A percentile compares a stretch with the other conserved stretches of the same genome.
Conservation (phyloP, 2,797 vertebrate species). For the Rhodeus uyekii region DNA sequence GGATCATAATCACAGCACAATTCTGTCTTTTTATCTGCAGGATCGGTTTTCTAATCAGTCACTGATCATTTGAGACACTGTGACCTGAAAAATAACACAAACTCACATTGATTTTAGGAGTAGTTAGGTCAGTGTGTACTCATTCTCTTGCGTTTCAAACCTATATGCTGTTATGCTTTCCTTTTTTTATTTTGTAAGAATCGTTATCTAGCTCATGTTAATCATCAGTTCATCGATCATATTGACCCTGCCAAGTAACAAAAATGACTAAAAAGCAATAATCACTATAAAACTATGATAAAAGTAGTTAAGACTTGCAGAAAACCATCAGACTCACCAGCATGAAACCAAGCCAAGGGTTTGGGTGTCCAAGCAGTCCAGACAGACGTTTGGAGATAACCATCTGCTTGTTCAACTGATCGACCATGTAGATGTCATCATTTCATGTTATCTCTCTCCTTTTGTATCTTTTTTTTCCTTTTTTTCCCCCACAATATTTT, state of each 20-base stretch:
- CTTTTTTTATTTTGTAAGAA: background rate
- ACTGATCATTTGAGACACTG: background rate
- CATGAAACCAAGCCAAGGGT: background rate
- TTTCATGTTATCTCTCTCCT: constrained; percentile 30
- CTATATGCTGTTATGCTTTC: background rate
- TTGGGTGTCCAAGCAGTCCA: background rate
- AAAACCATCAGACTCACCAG: background rate
- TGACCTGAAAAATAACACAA: background rate
- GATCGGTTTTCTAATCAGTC: constrained; percentile 55
- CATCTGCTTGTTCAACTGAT: background rate
- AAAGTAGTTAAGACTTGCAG: background rate
- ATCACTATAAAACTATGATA: background rate
- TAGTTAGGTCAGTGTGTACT: background rate
- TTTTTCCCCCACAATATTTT: constrained; percentile 33
- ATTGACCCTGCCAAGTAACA: background rate
- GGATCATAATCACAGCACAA: constrained; percentile 28
- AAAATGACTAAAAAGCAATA: background rate
- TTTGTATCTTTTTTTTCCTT: constrained; percentile 11
- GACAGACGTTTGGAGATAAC: background rate
- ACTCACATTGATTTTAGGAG: background rate
- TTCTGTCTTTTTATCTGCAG: constrained; percentile 22
- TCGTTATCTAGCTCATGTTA: background rate
- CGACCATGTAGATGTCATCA: constrained; percentile 24
- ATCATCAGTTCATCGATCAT: background rate
- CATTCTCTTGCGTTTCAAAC: background rate